Percentiles rank a stretch among this genome's conserved stretches.
Conservation (phyloP, 2,113 vertebrate species). For the Microcebus jonahi region DNA sequence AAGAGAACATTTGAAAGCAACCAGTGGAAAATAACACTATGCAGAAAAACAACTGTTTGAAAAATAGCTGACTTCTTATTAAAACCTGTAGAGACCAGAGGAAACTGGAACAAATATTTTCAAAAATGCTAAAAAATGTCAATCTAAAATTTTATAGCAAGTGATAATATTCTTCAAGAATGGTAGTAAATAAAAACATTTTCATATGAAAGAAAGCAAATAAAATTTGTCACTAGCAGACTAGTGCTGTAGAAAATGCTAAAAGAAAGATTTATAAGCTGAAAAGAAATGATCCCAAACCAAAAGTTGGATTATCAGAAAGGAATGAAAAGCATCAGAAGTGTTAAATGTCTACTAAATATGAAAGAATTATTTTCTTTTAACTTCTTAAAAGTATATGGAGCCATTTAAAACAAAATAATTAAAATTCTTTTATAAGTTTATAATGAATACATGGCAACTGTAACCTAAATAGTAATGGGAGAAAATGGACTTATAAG, state of each 20-base stretch:
- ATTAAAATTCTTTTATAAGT: neutral
- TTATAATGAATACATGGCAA: neutral
- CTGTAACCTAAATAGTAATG: neutral
- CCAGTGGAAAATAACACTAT: neutral
- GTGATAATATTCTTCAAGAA: conserved; percentile 2
- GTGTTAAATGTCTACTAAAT: neutral
- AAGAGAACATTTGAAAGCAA: neutral
- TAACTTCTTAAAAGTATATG: neutral
- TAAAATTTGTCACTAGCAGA: neutral
- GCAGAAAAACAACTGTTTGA: neutral
- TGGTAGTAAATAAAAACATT: neutral
- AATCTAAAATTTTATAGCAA: neutral
- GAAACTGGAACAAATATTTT: neutral
- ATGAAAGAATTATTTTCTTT: neutral
- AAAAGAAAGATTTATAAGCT: neutral
- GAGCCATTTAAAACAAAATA: neutral
- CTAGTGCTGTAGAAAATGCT: neutral
- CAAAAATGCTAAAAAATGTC: neutral
- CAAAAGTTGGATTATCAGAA: neutral
- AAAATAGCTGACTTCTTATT: neutral
- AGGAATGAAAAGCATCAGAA: neutral
- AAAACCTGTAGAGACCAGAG: neutral
- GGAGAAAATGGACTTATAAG: neutral
- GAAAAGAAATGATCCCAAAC: neutral
- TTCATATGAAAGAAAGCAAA: neutral